These are phyloP conservation scores for Meda fulgida DNA, from an alignment of 2,797 vertebrate species.

Conservation along the genomic window DNA sequence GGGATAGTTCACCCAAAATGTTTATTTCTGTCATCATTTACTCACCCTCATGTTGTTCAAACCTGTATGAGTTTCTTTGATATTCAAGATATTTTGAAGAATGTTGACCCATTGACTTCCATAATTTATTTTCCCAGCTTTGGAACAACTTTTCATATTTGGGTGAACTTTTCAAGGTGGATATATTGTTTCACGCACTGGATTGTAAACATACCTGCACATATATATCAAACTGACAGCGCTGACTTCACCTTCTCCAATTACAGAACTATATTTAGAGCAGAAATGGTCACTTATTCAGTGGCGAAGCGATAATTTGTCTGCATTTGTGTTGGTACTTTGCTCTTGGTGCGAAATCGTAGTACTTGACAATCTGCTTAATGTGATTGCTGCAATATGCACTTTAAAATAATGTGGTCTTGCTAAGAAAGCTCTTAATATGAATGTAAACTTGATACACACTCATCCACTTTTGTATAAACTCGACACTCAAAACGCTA, in stretches of 20 bases:
- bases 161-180: background rate
- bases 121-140: background rate
- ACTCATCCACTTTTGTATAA: background rate
- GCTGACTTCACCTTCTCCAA: slow-evolving; percentile 24
- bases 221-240: slow-evolving; percentile 17
- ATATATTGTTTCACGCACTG: background rate
- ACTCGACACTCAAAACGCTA: background rate
- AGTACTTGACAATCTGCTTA: slow-evolving; percentile 4
- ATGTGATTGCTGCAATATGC: background rate
- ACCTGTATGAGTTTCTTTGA: background rate
- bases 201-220: slow-evolving; percentile 19
- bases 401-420: background rate
- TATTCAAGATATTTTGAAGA: background rate
- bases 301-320: slow-evolving; percentile 1
- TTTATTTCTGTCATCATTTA: background rate
- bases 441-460: background rate
- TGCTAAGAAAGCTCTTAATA: background rate
- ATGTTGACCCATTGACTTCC: background rate
- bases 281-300: slow-evolving; percentile 28
- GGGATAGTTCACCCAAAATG: background rate
- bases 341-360: background rate
- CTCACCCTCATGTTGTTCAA: background rate
- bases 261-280: slow-evolving; percentile 34
- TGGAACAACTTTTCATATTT: background rate
- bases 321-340: slow-evolving; percentile 13